These are phyloP conservation scores for Patella depressa DNA, from an alignment of 2,888 invertebrate genomes.

Conservation along the genomic window DNA sequence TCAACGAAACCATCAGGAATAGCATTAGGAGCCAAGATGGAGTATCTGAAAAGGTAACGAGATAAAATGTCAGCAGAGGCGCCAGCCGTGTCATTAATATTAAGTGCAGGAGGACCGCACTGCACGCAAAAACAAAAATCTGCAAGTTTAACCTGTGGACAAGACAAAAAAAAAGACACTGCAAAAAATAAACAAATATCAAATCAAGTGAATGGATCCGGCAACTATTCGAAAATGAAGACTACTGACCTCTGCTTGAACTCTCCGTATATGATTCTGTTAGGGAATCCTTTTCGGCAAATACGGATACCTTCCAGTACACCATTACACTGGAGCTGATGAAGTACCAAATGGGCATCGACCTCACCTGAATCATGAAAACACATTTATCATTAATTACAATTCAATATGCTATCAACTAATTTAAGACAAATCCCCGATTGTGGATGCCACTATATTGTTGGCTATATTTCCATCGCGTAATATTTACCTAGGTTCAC, in stretches of 20 bases:
- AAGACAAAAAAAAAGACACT: no score
- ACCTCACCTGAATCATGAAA: constrained; percentile 81
- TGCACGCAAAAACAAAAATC: no score
- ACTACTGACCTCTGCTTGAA: constrained; percentile 98
- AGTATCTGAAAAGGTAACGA: constrained; percentile 76
- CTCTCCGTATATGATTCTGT: constrained; percentile 98
- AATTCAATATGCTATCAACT: no score
- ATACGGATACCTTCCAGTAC: constrained; percentile 99
- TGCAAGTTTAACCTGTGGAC: no score
- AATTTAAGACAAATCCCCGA: no score
- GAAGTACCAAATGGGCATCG: constrained; percentile 98
- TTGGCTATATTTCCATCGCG: no score
- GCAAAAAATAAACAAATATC: no score
- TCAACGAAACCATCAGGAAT: constrained; percentile 71
- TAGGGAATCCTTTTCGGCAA: constrained; percentile 98
- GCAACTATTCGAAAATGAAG: neutral
- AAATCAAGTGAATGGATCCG: no score
- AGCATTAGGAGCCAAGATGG: constrained; percentile 95
- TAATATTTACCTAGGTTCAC: no score
- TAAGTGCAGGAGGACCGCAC: neutral
- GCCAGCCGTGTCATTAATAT: neutral
- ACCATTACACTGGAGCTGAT: constrained; percentile 99
- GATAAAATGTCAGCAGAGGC: neutral
- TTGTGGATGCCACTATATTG: no score
- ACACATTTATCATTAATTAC: no score